Conservation (phyloP, 2,888 invertebrate species). For the Mimumesa dahlbomi region DNA sequence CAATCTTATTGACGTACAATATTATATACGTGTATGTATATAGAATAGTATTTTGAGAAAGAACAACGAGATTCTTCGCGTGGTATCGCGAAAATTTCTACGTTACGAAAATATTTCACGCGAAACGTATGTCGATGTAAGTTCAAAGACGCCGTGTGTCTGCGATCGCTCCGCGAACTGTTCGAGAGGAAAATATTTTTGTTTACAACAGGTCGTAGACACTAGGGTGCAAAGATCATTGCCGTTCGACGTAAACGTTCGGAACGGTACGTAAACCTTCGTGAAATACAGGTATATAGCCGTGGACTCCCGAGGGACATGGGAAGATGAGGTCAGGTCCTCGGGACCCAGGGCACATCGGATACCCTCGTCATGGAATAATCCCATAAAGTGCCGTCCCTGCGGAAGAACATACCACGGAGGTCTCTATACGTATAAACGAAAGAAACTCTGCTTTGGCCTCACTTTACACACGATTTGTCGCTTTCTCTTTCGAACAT, state of each 20-base stretch:
- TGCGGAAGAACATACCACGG: constrained; percentile 14
- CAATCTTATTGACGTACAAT: no score
- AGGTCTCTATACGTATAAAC: constrained; percentile 17
- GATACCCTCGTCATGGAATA: constrained; percentile 52
- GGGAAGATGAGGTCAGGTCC: constrained; percentile 56
- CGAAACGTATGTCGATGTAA: no score
- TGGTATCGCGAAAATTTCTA: neutral
- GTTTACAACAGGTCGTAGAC: neutral
- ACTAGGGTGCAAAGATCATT: constrained; percentile 12
- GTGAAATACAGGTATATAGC: constrained; percentile 49
- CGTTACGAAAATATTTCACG: neutral
- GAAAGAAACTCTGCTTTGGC: constrained; percentile 8
- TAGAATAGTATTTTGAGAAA: no score
- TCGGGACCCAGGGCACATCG: constrained; percentile 26
- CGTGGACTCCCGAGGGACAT: constrained; percentile 25
- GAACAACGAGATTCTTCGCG: no score
- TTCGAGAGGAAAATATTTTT: neutral
- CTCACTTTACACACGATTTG: constrained; percentile 31
- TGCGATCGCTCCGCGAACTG: neutral
- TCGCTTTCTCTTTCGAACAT: constrained; percentile 44
- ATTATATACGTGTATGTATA: no score
- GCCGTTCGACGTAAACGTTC: constrained; percentile 41
- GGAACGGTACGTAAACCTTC: constrained; percentile 29
- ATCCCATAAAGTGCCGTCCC: constrained; percentile 46
- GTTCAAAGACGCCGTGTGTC: neutral